Percentiles rank a stretch among this genome's conserved stretches.
Evolutionary conservation across 1,140 invertebrate genomes (phyloP).

Genomic region (Aphelenchoides besseyi): DNA sequence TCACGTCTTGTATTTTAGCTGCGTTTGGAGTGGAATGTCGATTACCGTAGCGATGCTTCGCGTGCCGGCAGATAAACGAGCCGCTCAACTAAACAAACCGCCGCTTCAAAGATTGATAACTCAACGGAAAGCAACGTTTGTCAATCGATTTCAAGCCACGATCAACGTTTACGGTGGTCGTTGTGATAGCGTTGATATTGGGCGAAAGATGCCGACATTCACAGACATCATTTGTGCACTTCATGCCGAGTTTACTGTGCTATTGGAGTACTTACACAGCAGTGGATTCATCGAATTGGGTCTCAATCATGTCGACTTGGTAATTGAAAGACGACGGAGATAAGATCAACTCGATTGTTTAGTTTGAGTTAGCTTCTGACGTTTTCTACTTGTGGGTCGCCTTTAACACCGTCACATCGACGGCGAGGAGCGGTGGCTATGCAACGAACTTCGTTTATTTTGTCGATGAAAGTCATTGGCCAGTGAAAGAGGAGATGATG

Average conservation of each 20-base stretch:
- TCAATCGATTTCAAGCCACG: conserved; percentile 10
- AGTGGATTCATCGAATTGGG: conserved; percentile 7
- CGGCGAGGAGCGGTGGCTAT: conserved; percentile 7
- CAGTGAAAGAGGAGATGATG: conserved; percentile 6
- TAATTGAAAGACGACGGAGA: neutral
- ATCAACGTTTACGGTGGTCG: conserved; percentile 17
- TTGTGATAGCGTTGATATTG: neutral
- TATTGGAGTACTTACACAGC: conserved; percentile 1
- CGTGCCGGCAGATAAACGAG: neutral
- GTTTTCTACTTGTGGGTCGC: conserved; percentile 12
- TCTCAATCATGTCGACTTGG: neutral
- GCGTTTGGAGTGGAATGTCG: conserved; percentile 7
- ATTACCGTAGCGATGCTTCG: conserved; percentile 5
- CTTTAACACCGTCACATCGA: conserved; percentile 6
- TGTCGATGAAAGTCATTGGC: conserved; percentile 16
- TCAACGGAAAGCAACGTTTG: conserved; percentile 16
- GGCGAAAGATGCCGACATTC: conserved; percentile 8
- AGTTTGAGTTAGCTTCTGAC: conserved; percentile 2
- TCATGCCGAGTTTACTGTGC: conserved; percentile 2
- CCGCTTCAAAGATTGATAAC: neutral
- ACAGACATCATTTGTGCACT: neutral
- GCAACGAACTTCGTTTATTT: conserved; percentile 9
- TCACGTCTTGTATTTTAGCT: too few species aligned
- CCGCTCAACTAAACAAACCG: neutral
- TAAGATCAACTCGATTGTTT: neutral